phyloP scores from a whole-genome alignment of 2,797 vertebrate genomes.

The Dromococcyx pavoninus region DNA sequence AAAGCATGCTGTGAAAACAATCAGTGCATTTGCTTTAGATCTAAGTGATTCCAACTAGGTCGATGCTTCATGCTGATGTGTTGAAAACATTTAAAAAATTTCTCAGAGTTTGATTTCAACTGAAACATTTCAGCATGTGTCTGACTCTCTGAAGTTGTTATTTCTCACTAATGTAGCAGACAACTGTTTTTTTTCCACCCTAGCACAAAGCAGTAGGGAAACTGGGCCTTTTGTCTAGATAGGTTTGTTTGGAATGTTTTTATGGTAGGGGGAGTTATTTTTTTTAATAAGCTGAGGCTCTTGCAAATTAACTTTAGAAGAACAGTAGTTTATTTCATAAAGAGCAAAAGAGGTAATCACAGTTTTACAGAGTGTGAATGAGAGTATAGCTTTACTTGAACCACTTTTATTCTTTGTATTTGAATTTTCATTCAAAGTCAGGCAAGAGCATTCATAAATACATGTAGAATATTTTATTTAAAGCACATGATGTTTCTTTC shows the following conservation, averaged over 20 bases:
- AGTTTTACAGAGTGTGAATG: not conserved
- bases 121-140: slow-evolving; percentile 72
- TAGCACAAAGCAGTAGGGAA: slow-evolving; percentile 49
- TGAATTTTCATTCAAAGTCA: slow-evolving; percentile 8
- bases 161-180: slow-evolving; percentile 66
- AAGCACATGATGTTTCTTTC: not conserved
- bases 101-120: slow-evolving; percentile 79
- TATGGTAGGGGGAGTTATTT: not conserved
- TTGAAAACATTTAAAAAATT: slow-evolving; percentile 85
- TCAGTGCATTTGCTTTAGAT: slow-evolving; percentile 88
- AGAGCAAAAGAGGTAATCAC: not conserved
- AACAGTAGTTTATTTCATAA: not conserved
- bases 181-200: slow-evolving; percentile 50
- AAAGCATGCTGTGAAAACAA: slow-evolving; percentile 88
- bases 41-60: slow-evolving; percentile 86
- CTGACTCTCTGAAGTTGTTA: slow-evolving; percentile 67
- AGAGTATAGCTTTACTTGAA: not conserved
- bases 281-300: not conserved
- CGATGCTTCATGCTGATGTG: slow-evolving; percentile 84
- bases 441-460: slow-evolving; percentile 8
- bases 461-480: not conserved
- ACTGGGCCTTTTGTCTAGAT: slow-evolving; percentile 55
- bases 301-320: not conserved
- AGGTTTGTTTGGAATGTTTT: slow-evolving; percentile 24
- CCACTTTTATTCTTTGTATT: not conserved